Conservation (phyloP, 2,888 invertebrate genomes). For the Eustalomyia histrio region DNA sequence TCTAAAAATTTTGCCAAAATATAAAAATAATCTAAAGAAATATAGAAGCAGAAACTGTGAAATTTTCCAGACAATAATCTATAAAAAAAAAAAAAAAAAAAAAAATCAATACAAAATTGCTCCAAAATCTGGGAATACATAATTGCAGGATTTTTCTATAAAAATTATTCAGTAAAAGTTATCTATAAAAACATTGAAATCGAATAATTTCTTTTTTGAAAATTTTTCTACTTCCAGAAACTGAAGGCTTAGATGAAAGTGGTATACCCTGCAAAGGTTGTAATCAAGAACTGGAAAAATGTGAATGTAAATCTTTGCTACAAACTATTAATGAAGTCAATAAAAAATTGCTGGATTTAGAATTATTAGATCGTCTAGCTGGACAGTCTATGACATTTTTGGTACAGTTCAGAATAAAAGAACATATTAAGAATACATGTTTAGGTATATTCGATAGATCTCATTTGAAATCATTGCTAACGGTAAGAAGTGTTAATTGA, state of each 20-base stretch:
- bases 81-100: too few relatives aligned
- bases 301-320: slow-evolving; percentile 82
- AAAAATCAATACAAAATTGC: too few relatives aligned
- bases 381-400: slow-evolving; percentile 91
- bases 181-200: too few relatives aligned
- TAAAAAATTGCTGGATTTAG: slow-evolving; percentile 87
- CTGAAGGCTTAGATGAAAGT: slow-evolving; percentile 80
- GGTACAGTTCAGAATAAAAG: slow-evolving; percentile 90
- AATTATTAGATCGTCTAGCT: slow-evolving; percentile 89
- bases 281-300: slow-evolving; percentile 82
- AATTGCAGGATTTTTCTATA: too few relatives aligned
- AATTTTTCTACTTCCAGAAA: slow-evolving; percentile 59
- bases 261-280: slow-evolving; percentile 84
- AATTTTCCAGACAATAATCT: too few relatives aligned
- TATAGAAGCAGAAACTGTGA: too few relatives aligned
- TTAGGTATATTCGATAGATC: slow-evolving; percentile 92
- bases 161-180: too few relatives aligned
- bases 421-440: slow-evolving; percentile 91
- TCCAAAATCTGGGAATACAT: too few relatives aligned
- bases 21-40: too few relatives aligned
- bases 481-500: slow-evolving; percentile 79
- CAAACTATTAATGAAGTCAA: slow-evolving; percentile 87
- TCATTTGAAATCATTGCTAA: slow-evolving; percentile 87
- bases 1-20: too few relatives aligned
- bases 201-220: not conserved